Percentiles rank a stretch among this genome's conserved stretches.
Evolutionary conservation across 2,888 invertebrate genomes (phyloP).

Genomic region (Tiliacea citrago): DNA sequence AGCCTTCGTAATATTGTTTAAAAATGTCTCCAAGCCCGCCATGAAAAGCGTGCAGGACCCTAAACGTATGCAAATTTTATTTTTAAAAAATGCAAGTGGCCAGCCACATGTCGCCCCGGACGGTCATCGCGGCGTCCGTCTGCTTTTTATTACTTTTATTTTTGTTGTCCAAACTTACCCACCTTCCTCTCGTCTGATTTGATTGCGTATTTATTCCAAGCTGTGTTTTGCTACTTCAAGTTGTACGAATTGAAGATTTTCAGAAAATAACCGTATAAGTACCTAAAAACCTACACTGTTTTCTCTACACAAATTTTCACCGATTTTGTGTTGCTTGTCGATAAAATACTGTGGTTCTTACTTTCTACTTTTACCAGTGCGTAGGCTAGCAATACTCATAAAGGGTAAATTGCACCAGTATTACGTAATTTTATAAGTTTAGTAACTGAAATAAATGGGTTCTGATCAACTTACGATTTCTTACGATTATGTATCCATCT

Average conservation of each 20-base stretch:
- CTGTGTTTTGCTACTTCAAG: constrained; percentile 66
- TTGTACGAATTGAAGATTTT: constrained; percentile 34
- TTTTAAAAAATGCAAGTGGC: constrained; percentile 87
- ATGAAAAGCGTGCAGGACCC: constrained; percentile 71
- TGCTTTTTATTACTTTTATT: constrained; percentile 78
- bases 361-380: neutral
- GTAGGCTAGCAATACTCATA: neutral
- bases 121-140: constrained; percentile 68
- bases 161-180: constrained; percentile 72
- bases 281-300: neutral
- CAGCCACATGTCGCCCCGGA: constrained; percentile 83
- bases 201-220: constrained; percentile 76
- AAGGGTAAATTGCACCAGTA: neutral
- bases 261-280: constrained; percentile 16
- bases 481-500: neutral
- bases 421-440: neutral
- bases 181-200: constrained; percentile 73
- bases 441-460: too few relatives aligned
- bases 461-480: neutral
- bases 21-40: constrained; percentile 66
- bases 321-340: neutral
- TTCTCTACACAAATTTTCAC: constrained; percentile 1
- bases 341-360: neutral
- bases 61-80: constrained; percentile 89
- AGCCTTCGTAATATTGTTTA: constrained; percentile 69